phyloP scores from a whole-genome alignment of 2,888 invertebrate species.

The Ptilodon capucinus region DNA sequence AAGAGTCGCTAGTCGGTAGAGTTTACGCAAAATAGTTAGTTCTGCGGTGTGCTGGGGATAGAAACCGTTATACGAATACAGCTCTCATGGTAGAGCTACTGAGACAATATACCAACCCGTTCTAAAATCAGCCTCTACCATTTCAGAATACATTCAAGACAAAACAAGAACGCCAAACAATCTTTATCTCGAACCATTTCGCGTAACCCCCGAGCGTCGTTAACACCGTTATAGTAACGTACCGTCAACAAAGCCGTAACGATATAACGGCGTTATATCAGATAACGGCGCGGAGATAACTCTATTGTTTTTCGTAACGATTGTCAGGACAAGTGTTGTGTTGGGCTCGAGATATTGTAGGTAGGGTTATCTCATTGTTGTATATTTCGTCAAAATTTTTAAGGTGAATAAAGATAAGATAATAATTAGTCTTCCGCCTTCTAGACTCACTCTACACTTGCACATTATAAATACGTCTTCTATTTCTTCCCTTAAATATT shows the following conservation, averaged over 20 bases:
- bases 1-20: too few relatives aligned
- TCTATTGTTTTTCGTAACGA: background rate
- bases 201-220: background rate
- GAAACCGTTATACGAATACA: too few relatives aligned
- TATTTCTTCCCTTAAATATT: too few relatives aligned
- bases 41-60: too few relatives aligned
- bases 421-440: too few relatives aligned
- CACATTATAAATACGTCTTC: too few relatives aligned
- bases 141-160: background rate
- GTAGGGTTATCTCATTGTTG: background rate
- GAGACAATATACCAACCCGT: too few relatives aligned
- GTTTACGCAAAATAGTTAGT: too few relatives aligned
- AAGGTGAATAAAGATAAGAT: background rate
- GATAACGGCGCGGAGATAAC: background rate
- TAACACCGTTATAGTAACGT: background rate
- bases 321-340: background rate
- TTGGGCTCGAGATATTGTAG: background rate
- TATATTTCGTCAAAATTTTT: background rate
- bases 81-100: background rate
- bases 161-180: background rate
- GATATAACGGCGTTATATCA: background rate
- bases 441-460: too few relatives aligned
- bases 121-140: too few relatives aligned
- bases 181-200: background rate
- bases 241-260: background rate